phyloP scores from a whole-genome alignment of 2,888 invertebrate species.

The Dryadula phaetusa region DNA sequence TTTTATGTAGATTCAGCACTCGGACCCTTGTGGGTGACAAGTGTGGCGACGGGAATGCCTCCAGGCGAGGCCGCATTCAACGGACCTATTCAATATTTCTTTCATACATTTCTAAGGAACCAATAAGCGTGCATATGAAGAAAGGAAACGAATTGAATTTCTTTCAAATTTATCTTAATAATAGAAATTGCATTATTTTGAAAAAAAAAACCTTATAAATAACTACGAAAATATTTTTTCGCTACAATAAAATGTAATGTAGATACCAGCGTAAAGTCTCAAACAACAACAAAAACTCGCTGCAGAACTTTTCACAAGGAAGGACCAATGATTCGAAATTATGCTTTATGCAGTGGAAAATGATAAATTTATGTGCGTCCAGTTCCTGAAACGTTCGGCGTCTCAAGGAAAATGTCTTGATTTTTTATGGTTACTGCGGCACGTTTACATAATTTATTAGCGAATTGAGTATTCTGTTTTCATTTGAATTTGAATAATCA shows the following conservation, averaged over 20 bases:
- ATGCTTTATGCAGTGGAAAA: slow-evolving; percentile 84
- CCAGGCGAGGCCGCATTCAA: slow-evolving; percentile 59
- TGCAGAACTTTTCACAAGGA: slow-evolving; percentile 59
- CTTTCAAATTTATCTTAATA: slow-evolving; percentile 28
- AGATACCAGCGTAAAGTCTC: slow-evolving; percentile 23
- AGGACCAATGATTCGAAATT: slow-evolving; percentile 81
- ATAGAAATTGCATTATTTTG: slow-evolving; percentile 13
- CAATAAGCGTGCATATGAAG: slow-evolving; percentile 39
- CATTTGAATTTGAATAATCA: slow-evolving; percentile 40
- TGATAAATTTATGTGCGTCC: slow-evolving; percentile 82
- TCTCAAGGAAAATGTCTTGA: slow-evolving; percentile 64
- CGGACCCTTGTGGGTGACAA: slow-evolving; percentile 74
- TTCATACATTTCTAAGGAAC: slow-evolving; percentile 49
- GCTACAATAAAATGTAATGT: slow-evolving; percentile 8
- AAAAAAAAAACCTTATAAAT: not conserved
- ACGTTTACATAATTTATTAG: slow-evolving; percentile 74
- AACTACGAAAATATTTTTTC: not conserved
- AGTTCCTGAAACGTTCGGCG: slow-evolving; percentile 71
- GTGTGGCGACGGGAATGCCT: slow-evolving; percentile 57
- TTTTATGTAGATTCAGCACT: slow-evolving; percentile 75
- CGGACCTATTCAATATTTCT: slow-evolving; percentile 61
- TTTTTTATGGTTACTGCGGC: slow-evolving; percentile 76
- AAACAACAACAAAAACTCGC: slow-evolving; percentile 49
- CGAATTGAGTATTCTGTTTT: slow-evolving; percentile 50
- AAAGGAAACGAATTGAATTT: slow-evolving; percentile 36